Conservation (phyloP, 1,140 invertebrate species). For the Dendrolimus kikuchii region DNA sequence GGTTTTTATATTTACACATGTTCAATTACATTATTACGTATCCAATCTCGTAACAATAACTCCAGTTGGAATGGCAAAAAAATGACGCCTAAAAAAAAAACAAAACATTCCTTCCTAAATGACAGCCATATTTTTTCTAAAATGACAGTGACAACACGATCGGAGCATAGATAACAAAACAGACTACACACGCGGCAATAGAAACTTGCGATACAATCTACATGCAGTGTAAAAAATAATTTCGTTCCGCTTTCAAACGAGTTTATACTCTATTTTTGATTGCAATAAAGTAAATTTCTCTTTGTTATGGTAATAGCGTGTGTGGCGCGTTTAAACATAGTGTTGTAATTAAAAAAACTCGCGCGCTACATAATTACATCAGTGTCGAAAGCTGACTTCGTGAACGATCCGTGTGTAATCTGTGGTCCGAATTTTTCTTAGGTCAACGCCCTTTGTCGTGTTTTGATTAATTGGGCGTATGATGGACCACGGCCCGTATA, state of each 20-base stretch:
- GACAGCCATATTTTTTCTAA: slow-evolving; percentile 7
- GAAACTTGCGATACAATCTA: slow-evolving; percentile 22
- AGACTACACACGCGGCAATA: slow-evolving; percentile 16
- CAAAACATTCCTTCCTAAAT: not conserved
- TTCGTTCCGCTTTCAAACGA: not conserved
- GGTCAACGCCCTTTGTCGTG: slow-evolving; percentile 17
- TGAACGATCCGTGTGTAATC: slow-evolving; percentile 17
- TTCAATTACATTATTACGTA: not conserved
- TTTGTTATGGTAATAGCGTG: slow-evolving; percentile 6
- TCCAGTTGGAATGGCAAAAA: too few relatives aligned
- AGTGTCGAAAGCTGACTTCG: slow-evolving; percentile 25
- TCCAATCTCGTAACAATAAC: not conserved
- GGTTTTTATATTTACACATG: not conserved
- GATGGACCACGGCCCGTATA: too few relatives aligned
- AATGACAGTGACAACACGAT: slow-evolving; percentile 18
- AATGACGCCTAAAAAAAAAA: too few relatives aligned
- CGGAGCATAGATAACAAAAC: slow-evolving; percentile 14
- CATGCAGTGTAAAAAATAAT: not conserved
- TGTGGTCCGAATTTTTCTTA: slow-evolving; percentile 20
- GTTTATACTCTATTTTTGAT: not conserved
- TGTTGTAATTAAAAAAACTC: slow-evolving; percentile 33
- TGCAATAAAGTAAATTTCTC: not conserved
- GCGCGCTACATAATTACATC: slow-evolving; percentile 19
- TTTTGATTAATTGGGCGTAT: slow-evolving; percentile 15
- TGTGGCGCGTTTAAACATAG: slow-evolving; percentile 23